These are phyloP conservation scores for Diplolepis rosae DNA, from an alignment of 2,888 invertebrate species.

Conservation along the genomic window DNA sequence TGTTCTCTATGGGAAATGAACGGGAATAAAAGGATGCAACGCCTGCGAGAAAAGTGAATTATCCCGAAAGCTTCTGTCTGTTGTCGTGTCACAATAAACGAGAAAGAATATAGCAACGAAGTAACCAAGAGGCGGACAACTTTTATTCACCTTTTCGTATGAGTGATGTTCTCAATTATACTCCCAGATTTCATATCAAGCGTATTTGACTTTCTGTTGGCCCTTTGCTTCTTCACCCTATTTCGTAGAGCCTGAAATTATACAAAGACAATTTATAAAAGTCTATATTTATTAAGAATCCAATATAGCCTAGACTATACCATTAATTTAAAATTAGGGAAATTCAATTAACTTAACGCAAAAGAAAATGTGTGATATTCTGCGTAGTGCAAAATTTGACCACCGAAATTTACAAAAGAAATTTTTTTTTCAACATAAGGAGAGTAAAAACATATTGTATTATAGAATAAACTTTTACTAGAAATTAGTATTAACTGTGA, in stretches of 20 bases:
- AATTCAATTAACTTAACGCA: too few relatives aligned
- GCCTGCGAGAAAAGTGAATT: conserved; percentile 50
- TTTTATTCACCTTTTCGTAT: conserved; percentile 77
- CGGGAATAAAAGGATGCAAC: conserved; percentile 50
- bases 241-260: conserved; percentile 85
- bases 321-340: too few relatives aligned
- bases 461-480: too few relatives aligned
- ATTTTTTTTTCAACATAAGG: too few relatives aligned
- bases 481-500: too few relatives aligned
- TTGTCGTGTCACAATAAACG: not conserved
- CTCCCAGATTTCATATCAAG: conserved; percentile 84
- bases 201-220: conserved; percentile 85
- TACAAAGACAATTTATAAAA: conserved; percentile 28
- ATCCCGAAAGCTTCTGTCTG: conserved; percentile 41
- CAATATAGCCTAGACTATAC: too few relatives aligned
- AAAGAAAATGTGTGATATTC: too few relatives aligned
- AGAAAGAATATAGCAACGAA: conserved; percentile 37
- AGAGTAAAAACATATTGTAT: too few relatives aligned
- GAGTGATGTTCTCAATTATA: conserved; percentile 92
- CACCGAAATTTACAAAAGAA: too few relatives aligned
- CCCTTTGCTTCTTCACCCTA: conserved; percentile 87
- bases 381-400: too few relatives aligned
- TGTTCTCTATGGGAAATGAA: conserved; percentile 2
- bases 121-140: conserved; percentile 27
- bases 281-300: too few relatives aligned